Percentiles rank a stretch among this genome's conserved stretches.
Evolutionary conservation across 2,888 invertebrate genomes (phyloP).

Genomic region (Dicycla oo): DNA sequence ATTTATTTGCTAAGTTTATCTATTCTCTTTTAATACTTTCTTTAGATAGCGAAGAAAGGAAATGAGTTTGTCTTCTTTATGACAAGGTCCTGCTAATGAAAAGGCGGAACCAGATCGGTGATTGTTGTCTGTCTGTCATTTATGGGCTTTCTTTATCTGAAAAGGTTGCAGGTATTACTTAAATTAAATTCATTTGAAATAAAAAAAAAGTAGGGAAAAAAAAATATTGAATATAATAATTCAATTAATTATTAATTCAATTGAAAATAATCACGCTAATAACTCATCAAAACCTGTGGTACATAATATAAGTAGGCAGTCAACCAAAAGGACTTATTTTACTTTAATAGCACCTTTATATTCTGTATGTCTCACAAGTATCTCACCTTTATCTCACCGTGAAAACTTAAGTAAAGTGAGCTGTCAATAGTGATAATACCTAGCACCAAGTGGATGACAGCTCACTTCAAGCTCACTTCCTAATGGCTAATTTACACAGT

Average conservation of each 20-base stretch:
- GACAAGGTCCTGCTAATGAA: neutral
- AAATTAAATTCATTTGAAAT: neutral
- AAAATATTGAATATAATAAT: too few species aligned
- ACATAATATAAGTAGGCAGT: neutral
- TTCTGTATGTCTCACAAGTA: too few species aligned
- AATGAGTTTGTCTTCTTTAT: neutral
- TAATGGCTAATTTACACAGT: too few species aligned
- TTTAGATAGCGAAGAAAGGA: neutral
- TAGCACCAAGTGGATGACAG: too few species aligned
- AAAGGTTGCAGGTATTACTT: too few species aligned
- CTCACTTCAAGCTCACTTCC: too few species aligned
- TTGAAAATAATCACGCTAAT: too few species aligned
- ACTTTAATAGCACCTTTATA: neutral
- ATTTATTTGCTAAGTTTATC: conserved; percentile 13
- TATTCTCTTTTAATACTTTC: neutral
- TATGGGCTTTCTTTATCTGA: neutral
- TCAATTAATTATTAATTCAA: too few species aligned
- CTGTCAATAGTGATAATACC: too few species aligned
- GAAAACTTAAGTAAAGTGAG: too few species aligned
- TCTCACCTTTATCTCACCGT: too few species aligned
- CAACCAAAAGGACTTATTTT: neutral
- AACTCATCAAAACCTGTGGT: neutral
- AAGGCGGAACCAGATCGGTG: neutral
- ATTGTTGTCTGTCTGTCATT: neutral
- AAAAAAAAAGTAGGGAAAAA: neutral